Conservation (phyloP, 2,113 vertebrate genomes). For the Ciconia stormi region DNA sequence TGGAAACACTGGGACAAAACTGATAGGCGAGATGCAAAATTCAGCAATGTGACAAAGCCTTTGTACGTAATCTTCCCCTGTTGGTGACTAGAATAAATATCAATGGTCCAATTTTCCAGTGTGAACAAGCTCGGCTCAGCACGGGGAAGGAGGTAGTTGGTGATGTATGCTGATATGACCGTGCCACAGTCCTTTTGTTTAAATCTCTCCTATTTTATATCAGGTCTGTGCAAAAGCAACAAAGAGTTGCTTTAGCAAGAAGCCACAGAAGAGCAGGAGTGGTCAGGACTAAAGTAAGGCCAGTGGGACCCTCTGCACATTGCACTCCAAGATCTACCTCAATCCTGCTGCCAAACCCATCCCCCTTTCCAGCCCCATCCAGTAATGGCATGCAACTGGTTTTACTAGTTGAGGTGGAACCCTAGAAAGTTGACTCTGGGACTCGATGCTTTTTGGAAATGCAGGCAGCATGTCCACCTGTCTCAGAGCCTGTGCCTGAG, state of each 20-base stretch:
- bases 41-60: neutral
- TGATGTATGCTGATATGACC: neutral
- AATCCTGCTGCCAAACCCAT: neutral
- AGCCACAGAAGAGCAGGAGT: neutral
- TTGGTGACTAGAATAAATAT: conserved; percentile 4
- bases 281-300: neutral
- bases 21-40: conserved; percentile 2
- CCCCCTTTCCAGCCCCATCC: neutral
- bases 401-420: neutral
- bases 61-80: neutral
- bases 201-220: neutral
- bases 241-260: neutral
- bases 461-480: neutral
- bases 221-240: neutral
- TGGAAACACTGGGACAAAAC: conserved; percentile 1
- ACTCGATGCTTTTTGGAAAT: neutral
- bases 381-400: neutral
- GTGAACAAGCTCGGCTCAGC: neutral
- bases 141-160: neutral
- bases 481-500: neutral
- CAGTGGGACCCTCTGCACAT: neutral
- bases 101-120: neutral
- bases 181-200: neutral
- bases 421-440: neutral
- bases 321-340: neutral